Evolutionary conservation across 92 coral and sea anemone genomes (phyloP).

Genomic region (Epizoanthus ramosus): DNA sequence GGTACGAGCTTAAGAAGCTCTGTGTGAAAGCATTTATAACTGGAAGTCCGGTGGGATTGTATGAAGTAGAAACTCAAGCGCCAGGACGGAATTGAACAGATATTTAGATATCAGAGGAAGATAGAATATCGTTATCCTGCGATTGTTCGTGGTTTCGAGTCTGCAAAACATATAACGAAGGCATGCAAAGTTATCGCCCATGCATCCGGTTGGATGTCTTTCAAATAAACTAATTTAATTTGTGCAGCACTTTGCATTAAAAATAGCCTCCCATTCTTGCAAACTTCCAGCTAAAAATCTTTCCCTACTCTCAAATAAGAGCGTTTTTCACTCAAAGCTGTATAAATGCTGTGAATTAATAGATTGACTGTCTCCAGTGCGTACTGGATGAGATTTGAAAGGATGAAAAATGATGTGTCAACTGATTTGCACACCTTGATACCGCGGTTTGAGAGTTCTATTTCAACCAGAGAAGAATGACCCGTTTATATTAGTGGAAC

Average conservation of each 20-base stretch:
- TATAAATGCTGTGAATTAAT: not conserved
- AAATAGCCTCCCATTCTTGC: not conserved
- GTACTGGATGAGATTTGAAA: slow-evolving; percentile 33
- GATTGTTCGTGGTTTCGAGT: slow-evolving; percentile 27
- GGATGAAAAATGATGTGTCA: slow-evolving; percentile 36
- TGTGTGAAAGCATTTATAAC: no score
- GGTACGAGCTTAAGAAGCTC: not conserved
- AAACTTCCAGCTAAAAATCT: not conserved
- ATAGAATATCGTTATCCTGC: slow-evolving; percentile 2
- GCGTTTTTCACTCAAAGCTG: not conserved
- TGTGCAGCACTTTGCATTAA: slow-evolving; percentile 31
- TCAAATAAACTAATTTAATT: slow-evolving; percentile 34
- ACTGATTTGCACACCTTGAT: slow-evolving; percentile 7
- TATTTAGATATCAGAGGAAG: not conserved
- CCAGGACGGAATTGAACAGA: not conserved
- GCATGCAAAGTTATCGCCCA: slow-evolving; percentile 34
- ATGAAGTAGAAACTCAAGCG: not conserved
- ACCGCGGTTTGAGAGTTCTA: slow-evolving; percentile 27
- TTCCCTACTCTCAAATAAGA: not conserved
- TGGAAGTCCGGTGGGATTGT: no score
- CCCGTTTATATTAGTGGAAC: not conserved
- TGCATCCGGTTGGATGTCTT: slow-evolving; percentile 38
- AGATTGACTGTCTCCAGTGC: slow-evolving; percentile 8
- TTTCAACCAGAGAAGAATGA: slow-evolving; percentile 32
- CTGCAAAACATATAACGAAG: slow-evolving; percentile 31